Evolutionary conservation across 2,113 vertebrate genomes (phyloP), one percentile per base, ranked within the genome.

Genomic region (Siniperca knerii): DNA sequence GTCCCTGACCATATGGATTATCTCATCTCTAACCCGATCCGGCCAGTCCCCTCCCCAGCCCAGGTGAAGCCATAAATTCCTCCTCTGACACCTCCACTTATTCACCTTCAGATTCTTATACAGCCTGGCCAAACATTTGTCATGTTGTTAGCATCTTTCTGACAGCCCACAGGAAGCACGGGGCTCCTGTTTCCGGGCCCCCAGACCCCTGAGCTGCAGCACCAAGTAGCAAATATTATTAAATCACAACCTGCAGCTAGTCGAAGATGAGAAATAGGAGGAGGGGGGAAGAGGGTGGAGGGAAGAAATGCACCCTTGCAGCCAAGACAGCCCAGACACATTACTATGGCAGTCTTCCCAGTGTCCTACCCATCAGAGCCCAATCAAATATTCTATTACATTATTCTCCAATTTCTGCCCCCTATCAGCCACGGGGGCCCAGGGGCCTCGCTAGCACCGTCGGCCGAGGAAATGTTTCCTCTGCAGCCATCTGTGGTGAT

Each of bases 361-460:
- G 89, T 89, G 87, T 91, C 85, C 81, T 90, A 83, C 87, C 90
- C 92, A 92, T 93, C 90, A 88, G 87, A 94, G 86, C 78, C 94
- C 87, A 90, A 90, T 95, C 89, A 95, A 94, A 95, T 94, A 98
- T 97, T 97, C 95, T 95, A 95, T 97, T 96, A 96, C 95, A 96
- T 97, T 97, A 97, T 95, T 96, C 96, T 97, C 94, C 95, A 95
- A 94, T 97, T 97, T 95, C 93, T 95, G 87, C 83, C 89, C 92
- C 87, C 92, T 77, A 91, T 96, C 95, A 91, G 92, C 83, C 60
- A 70, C 48, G 72, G 87, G 94, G 73, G 90, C 93, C 96, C 93
- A 90, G 75, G 92, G 95, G 95, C 93, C 89, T 92, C 90, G 35
- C 95, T 88, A 93, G 95, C 91, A 94, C 88, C 87, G 84, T 84